Conservation (phyloP, 2,113 vertebrate species). For the Pelobates fuscus region DNA sequence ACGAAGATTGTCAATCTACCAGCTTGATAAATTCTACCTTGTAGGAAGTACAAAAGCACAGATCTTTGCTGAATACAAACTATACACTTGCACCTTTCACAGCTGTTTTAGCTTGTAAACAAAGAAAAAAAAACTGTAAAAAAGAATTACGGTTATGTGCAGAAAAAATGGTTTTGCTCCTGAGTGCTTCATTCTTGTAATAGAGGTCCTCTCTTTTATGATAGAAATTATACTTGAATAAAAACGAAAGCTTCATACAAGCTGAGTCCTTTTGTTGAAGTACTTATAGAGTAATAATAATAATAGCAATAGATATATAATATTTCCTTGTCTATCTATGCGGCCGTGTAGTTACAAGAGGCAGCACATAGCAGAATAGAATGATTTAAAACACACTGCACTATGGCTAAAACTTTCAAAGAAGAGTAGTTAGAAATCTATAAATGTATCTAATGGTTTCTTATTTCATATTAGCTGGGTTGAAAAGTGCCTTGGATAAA, state of each 20-base stretch:
- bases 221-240: slow-evolving; percentile 21
- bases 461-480: no score
- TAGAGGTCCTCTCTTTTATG: slow-evolving; percentile 48
- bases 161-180: slow-evolving; percentile 46
- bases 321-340: slow-evolving; percentile 20
- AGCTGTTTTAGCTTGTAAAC: slow-evolving; percentile 67
- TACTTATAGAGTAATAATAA: neutral
- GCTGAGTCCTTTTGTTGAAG: neutral
- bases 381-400: no score
- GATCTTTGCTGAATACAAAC: slow-evolving; percentile 68
- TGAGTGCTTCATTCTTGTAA: slow-evolving; percentile 36
- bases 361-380: no score
- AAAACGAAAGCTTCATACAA: neutral
- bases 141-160: slow-evolving; percentile 62
- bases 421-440: no score
- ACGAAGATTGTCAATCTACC: slow-evolving; percentile 66
- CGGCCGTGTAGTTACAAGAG: slow-evolving; percentile 29
- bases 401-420: no score
- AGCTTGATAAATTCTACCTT: slow-evolving; percentile 70
- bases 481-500: no score
- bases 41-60: slow-evolving; percentile 68
- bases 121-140: slow-evolving; percentile 58
- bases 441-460: no score
- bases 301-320: neutral
- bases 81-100: slow-evolving; percentile 65